These are phyloP conservation scores for Anguilla anguilla DNA, from an alignment of 2,797 vertebrate genomes.

Conservation along the genomic window DNA sequence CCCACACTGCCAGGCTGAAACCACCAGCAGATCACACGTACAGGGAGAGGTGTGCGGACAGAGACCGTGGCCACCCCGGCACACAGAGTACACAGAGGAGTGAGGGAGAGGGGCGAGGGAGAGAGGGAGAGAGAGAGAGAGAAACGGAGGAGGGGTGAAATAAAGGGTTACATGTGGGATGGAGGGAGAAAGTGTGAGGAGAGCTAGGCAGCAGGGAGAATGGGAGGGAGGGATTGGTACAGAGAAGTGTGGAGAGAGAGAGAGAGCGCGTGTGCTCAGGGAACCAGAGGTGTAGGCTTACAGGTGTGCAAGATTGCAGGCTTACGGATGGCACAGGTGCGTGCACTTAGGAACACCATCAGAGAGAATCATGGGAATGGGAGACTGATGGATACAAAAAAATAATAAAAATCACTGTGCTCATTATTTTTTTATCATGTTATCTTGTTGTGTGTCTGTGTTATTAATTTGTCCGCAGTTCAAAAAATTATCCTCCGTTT, in stretches of 20 bases:
- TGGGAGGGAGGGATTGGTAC: slow-evolving; percentile 8
- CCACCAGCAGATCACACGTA: slow-evolving; percentile 17
- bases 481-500: neutral
- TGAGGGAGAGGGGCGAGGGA: slow-evolving; percentile 45
- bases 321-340: neutral
- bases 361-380: neutral
- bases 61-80: neutral
- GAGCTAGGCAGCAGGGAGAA: neutral
- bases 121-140: slow-evolving; percentile 46
- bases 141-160: slow-evolving; percentile 26
- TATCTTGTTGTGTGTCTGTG: neutral
- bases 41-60: neutral
- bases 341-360: neutral
- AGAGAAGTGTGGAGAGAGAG: slow-evolving; percentile 46
- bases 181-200: slow-evolving; percentile 16
- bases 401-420: neutral
- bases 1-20: slow-evolving; percentile 25
- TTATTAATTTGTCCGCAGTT: neutral
- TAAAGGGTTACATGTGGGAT: neutral
- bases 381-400: neutral
- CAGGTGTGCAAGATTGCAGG: neutral
- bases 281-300: neutral
- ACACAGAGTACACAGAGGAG: neutral
- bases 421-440: neutral
- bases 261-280: slow-evolving; percentile 39